These are phyloP conservation scores for Phoxinus dragarum DNA, from an alignment of 2,797 vertebrate genomes.

Conservation along the genomic window DNA sequence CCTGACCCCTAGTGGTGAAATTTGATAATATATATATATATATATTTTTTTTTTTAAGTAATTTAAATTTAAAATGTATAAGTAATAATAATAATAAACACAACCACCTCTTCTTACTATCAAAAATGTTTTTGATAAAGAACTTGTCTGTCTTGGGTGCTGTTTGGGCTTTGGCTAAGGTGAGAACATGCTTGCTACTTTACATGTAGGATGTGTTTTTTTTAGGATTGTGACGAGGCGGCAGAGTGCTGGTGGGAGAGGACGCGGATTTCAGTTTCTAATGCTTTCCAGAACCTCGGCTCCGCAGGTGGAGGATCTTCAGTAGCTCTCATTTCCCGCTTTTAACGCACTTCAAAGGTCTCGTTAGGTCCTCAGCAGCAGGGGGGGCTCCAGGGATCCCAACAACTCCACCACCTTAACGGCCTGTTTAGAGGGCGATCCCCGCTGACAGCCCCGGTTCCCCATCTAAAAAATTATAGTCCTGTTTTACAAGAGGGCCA, in stretches of 20 bases:
- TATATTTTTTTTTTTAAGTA: background rate
- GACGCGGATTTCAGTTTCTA: slow-evolving; percentile 41
- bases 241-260: slow-evolving; percentile 34
- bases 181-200: slow-evolving; percentile 40
- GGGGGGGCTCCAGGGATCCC: slow-evolving; percentile 46
- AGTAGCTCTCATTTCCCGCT: slow-evolving; percentile 59
- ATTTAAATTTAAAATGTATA: background rate
- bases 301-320: slow-evolving; percentile 56
- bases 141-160: slow-evolving; percentile 11
- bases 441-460: slow-evolving; percentile 52
- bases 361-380: slow-evolving; percentile 50
- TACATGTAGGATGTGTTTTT: slow-evolving; percentile 12
- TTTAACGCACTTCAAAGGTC: slow-evolving; percentile 62
- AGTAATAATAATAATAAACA: slow-evolving; percentile 9
- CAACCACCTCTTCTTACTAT: slow-evolving; percentile 28
- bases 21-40: background rate
- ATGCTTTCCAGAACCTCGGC: slow-evolving; percentile 59
- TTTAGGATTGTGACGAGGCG: slow-evolving; percentile 9
- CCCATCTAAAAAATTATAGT: slow-evolving; percentile 54
- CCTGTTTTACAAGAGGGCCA: slow-evolving; percentile 57
- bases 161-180: slow-evolving; percentile 28
- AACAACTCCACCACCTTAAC: slow-evolving; percentile 51
- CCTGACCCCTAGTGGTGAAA: slow-evolving; percentile 56
- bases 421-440: slow-evolving; percentile 56
- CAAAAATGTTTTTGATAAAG: slow-evolving; percentile 2